Conservation (phyloP, 23 tunicate genomes). For the Clavelina lepadiformis region DNA sequence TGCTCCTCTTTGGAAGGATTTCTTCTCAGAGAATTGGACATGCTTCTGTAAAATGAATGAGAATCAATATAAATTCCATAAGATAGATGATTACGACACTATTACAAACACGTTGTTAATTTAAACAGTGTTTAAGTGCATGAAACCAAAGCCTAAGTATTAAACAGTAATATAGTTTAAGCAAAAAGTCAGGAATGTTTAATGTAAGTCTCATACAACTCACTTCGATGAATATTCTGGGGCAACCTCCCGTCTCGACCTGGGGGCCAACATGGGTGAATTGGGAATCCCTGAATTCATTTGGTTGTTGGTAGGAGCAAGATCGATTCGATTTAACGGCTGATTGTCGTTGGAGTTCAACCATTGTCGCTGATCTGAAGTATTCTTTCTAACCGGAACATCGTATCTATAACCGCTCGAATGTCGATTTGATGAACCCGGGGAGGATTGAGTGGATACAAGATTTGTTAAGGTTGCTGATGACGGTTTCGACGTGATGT, state of each 20-base stretch:
- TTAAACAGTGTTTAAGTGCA: too few species aligned
- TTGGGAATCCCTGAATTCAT: not conserved
- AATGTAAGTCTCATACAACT: too few species aligned
- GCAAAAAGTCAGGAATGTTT: too few species aligned
- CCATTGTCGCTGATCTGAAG: constrained; percentile 3
- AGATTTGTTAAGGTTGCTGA: not conserved
- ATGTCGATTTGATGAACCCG: constrained; percentile 4
- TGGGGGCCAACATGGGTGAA: constrained; percentile 80
- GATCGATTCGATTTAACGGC: constrained; percentile 63
- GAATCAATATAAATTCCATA: too few species aligned
- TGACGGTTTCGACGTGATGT: constrained; percentile 9
- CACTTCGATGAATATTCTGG: constrained; percentile 56
- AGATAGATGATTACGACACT: too few species aligned
- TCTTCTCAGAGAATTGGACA: not conserved
- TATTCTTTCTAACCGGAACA: not conserved
- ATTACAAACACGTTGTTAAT: too few species aligned
- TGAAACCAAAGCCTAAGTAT: too few species aligned
- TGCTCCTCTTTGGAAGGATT: constrained; percentile 9
- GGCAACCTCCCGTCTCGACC: constrained; percentile 54
- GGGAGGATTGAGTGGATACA: constrained; percentile 14
- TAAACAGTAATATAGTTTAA: too few species aligned
- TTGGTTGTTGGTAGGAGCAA: constrained; percentile 33
- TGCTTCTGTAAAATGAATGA: too few species aligned
- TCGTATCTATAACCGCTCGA: constrained; percentile 3
- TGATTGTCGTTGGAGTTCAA: constrained; percentile 10